These are phyloP conservation scores for Gadopsis marmoratus DNA, from an alignment of 2,797 vertebrate genomes.

Conservation along the genomic window DNA sequence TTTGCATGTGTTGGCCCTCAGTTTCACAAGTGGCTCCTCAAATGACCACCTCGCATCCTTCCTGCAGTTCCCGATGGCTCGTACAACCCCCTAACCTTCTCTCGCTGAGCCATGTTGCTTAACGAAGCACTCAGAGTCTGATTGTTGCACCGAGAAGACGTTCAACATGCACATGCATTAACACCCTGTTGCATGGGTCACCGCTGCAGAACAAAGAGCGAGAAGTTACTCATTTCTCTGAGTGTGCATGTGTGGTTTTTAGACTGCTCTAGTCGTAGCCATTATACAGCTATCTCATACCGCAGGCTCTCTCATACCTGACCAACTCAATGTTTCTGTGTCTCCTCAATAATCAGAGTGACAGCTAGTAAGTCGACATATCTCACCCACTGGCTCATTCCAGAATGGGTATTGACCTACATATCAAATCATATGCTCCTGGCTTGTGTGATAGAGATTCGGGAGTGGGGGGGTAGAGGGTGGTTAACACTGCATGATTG, in stretches of 20 bases:
- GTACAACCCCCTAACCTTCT: conserved; percentile 29
- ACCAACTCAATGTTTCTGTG: conserved; percentile 77
- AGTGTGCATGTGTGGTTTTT: conserved; percentile 20
- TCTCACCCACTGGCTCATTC: conserved; percentile 74
- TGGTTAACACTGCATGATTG: conserved; percentile 58
- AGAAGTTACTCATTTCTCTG: conserved; percentile 65
- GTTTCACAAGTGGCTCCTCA: conserved; percentile 31
- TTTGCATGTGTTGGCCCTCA: conserved; percentile 40
- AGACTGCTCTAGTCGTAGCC: conserved; percentile 36
- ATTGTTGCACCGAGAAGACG: conserved; percentile 62
- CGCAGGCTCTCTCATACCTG: conserved; percentile 78
- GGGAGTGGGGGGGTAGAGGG: background rate
- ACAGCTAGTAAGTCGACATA: conserved; percentile 77
- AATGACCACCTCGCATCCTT: conserved; percentile 58
- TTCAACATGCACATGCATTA: conserved; percentile 64
- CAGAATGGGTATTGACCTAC: conserved; percentile 81
- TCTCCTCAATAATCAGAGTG: conserved; percentile 82
- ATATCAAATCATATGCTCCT: conserved; percentile 80
- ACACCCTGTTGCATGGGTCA: conserved; percentile 75
- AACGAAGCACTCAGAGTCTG: conserved; percentile 73
- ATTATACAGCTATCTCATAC: conserved; percentile 74
- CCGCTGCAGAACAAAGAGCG: conserved; percentile 69
- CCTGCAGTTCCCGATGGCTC: conserved; percentile 38
- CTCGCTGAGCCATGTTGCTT: conserved; percentile 58
- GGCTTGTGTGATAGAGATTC: conserved; percentile 61